Evolutionary conservation across 2,797 vertebrate genomes (phyloP).

Genomic region (Chelidonichthys spinosus): DNA sequence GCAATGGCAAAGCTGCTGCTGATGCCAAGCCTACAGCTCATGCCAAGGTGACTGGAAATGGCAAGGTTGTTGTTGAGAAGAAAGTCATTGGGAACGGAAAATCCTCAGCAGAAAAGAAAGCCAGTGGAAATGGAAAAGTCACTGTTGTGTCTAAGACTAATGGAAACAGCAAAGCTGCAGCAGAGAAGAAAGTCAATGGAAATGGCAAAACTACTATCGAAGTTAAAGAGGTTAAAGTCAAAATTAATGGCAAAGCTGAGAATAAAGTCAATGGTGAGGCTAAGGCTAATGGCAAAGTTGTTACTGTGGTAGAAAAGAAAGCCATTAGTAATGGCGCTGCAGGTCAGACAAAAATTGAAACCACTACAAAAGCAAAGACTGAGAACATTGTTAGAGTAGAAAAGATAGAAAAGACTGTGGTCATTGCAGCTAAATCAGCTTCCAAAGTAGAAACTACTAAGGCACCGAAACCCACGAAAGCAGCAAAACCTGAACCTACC

Average conservation of each 20-base stretch:
- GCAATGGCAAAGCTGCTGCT: slow-evolving; percentile 53
- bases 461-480: slow-evolving; percentile 67
- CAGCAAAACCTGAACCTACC: slow-evolving; percentile 63
- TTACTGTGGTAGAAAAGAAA: slow-evolving; percentile 74
- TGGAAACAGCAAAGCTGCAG: slow-evolving; percentile 57
- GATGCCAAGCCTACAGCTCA: slow-evolving; percentile 58
- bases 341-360: slow-evolving; percentile 72
- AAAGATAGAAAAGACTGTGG: slow-evolving; percentile 63
- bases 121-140: slow-evolving; percentile 67
- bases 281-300: slow-evolving; percentile 69
- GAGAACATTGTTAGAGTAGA: slow-evolving; percentile 66
- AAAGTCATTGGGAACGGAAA: slow-evolving; percentile 61
- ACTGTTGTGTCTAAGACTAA: slow-evolving; percentile 60
- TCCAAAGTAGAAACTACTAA: slow-evolving; percentile 66
- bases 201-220: slow-evolving; percentile 66
- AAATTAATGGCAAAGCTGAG: slow-evolving; percentile 67
- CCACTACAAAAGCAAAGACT: slow-evolving; percentile 71
- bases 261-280: slow-evolving; percentile 71
- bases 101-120: slow-evolving; percentile 62
- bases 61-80: slow-evolving; percentile 64
- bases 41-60: slow-evolving; percentile 67
- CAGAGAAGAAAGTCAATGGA: slow-evolving; percentile 70
- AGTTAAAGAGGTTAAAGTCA: slow-evolving; percentile 57
- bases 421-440: slow-evolving; percentile 57
- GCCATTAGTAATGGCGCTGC: slow-evolving; percentile 46